Conservation (phyloP, 2,797 vertebrate species). For the Notoglanidium macrostoma region DNA sequence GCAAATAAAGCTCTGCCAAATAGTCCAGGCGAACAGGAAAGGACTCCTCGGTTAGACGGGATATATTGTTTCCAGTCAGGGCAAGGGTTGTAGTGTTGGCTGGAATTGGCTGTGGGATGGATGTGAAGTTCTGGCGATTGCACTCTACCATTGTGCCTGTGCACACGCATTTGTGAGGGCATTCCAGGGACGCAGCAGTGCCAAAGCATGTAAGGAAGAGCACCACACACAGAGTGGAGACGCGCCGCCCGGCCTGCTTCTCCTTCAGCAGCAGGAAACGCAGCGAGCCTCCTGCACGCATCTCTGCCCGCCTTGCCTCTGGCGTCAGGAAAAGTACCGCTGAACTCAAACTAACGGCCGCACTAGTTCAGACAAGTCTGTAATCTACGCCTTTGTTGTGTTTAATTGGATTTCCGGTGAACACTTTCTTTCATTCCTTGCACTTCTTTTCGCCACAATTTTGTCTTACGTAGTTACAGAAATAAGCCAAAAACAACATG, state of each 20-base stretch:
- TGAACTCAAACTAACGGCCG: neutral
- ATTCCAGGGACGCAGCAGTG: slow-evolving; percentile 65
- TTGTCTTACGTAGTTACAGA: slow-evolving; percentile 28
- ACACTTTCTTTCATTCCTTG: slow-evolving; percentile 13
- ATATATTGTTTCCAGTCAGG: slow-evolving; percentile 83
- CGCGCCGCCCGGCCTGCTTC: slow-evolving; percentile 48
- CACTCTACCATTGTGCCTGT: slow-evolving; percentile 82
- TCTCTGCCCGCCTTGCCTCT: slow-evolving; percentile 48
- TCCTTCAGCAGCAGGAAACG: slow-evolving; percentile 48
- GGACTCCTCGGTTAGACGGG: slow-evolving; percentile 69
- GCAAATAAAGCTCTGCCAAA: slow-evolving; percentile 82
- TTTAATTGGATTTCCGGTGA: neutral
- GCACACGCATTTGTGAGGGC: slow-evolving; percentile 83
- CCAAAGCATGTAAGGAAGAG: slow-evolving; percentile 58
- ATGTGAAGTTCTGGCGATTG: slow-evolving; percentile 78
- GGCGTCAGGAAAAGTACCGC: neutral
- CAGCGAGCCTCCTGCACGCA: slow-evolving; percentile 60
- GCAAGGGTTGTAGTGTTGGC: slow-evolving; percentile 78
- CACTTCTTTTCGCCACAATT: neutral
- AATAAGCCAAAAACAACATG: neutral
- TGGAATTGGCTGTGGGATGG: slow-evolving; percentile 81
- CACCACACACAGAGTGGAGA: slow-evolving; percentile 52
- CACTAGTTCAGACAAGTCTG: neutral
- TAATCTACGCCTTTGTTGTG: too few relatives aligned
- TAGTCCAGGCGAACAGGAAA: slow-evolving; percentile 76